Conservation (phyloP, 1,140 invertebrate genomes). For the Littorina saxatilis region DNA sequence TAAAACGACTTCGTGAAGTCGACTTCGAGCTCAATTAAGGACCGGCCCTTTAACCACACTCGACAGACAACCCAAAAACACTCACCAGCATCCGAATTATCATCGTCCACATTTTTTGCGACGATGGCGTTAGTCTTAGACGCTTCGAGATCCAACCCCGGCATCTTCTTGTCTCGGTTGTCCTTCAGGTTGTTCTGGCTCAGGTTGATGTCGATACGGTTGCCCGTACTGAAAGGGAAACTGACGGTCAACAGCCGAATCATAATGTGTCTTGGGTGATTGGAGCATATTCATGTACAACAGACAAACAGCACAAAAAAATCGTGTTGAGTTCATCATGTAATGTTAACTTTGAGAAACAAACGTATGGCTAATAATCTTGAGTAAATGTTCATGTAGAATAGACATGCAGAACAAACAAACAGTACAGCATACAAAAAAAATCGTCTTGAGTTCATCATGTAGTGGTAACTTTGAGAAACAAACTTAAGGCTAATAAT, state of each 20-base stretch:
- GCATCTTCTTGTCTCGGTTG: constrained; percentile 62
- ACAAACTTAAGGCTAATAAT: too few species aligned
- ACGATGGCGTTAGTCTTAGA: constrained; percentile 39
- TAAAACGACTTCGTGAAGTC: too few species aligned
- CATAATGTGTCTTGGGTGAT: too few species aligned
- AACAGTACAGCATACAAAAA: too few species aligned
- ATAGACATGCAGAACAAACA: too few species aligned
- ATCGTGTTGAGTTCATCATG: too few species aligned
- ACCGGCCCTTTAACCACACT: too few species aligned
- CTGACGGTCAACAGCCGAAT: constrained; percentile 31
- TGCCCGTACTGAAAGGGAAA: constrained; percentile 65
- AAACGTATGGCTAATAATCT: too few species aligned
- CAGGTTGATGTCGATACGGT: constrained; percentile 60
- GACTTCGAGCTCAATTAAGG: too few species aligned
- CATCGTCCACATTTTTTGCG: constrained; percentile 48
- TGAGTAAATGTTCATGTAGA: too few species aligned
- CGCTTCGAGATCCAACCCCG: constrained; percentile 47
- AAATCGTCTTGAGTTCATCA: too few species aligned
- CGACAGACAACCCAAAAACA: background rate
- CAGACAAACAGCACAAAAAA: background rate
- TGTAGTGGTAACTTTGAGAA: too few species aligned
- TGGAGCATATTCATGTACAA: background rate
- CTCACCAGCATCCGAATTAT: constrained; percentile 53
- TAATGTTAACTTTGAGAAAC: background rate
- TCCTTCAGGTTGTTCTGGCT: constrained; percentile 72